These are phyloP conservation scores for Phaedon cochleariae DNA, from an alignment of 2,888 invertebrate genomes.

Conservation along the genomic window DNA sequence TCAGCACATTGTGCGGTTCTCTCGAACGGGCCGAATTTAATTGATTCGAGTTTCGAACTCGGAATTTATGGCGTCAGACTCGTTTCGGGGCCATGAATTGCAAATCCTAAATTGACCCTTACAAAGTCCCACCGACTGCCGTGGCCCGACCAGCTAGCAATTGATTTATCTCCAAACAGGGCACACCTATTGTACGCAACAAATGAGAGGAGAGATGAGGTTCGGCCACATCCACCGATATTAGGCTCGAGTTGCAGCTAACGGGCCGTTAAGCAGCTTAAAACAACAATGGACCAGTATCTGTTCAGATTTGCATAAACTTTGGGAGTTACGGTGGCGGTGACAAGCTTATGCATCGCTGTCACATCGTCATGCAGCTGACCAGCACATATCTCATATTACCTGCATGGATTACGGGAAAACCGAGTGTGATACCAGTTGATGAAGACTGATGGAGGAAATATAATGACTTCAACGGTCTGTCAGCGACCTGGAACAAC, in stretches of 20 bases:
- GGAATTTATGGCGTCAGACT: constrained; percentile 12
- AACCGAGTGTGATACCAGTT: too few relatives aligned
- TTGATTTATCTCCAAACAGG: constrained; percentile 57
- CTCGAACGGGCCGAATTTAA: not conserved
- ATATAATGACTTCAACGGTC: too few relatives aligned
- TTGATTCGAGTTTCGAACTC: constrained; percentile 9
- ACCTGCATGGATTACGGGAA: too few relatives aligned
- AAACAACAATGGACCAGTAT: constrained; percentile 42
- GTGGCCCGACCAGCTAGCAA: constrained; percentile 47
- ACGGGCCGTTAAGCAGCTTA: constrained; percentile 47
- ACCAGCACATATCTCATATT: too few relatives aligned
- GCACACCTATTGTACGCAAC: constrained; percentile 53
- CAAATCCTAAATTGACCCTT: constrained; percentile 53
- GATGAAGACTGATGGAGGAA: too few relatives aligned
- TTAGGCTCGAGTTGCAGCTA: constrained; percentile 41
- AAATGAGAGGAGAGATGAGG: constrained; percentile 42
- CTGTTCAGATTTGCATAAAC: constrained; percentile 30
- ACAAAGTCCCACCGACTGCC: constrained; percentile 51
- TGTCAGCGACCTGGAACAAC: too few relatives aligned
- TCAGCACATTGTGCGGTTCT: constrained; percentile 3
- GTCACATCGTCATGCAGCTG: too few relatives aligned
- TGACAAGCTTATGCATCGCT: not conserved
- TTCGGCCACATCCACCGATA: constrained; percentile 41
- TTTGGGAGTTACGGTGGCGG: not conserved
- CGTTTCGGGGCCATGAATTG: constrained; percentile 47